phyloP scores from a whole-genome alignment of 2,113 vertebrate species.

The Pleuronectes platessa region DNA sequence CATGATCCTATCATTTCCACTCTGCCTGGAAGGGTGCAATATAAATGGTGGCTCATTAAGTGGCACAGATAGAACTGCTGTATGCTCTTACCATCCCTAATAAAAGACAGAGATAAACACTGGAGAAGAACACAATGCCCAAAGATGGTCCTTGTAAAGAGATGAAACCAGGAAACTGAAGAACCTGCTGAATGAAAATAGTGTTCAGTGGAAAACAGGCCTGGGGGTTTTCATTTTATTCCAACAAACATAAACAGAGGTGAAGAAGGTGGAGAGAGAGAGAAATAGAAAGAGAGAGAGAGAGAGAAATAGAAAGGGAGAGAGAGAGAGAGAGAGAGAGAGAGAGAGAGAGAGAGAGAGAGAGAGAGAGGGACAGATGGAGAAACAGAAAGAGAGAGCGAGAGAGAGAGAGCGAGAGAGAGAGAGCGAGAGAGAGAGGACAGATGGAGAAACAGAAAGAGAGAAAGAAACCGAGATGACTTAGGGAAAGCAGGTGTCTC shows the following conservation, averaged over 20 bases:
- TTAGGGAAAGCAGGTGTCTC: neutral
- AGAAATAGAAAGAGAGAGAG: neutral
- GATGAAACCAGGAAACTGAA: conserved; percentile 28
- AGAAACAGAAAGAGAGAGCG: no score
- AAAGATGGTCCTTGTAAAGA: conserved; percentile 4
- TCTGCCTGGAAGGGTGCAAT: neutral
- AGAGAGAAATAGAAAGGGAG: no score
- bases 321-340: no score
- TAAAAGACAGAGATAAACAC: neutral
- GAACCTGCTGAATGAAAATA: conserved; percentile 28
- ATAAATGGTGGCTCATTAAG: conserved; percentile 8
- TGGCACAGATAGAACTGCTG: neutral
- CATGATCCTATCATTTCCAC: neutral
- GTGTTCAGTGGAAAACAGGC: conserved; percentile 29
- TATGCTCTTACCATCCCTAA: neutral
- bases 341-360: neutral
- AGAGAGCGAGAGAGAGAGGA: neutral
- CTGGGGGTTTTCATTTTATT: conserved; percentile 5
- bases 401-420: neutral
- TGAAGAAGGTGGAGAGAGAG: neutral
- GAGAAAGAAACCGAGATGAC: no score
- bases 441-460: no score
- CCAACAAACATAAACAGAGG: neutral
- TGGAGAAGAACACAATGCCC: neutral
- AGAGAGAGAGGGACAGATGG: no score